These are phyloP conservation scores for Linnaemya vulpina DNA, from an alignment of 2,888 invertebrate genomes.

Conservation along the genomic window DNA sequence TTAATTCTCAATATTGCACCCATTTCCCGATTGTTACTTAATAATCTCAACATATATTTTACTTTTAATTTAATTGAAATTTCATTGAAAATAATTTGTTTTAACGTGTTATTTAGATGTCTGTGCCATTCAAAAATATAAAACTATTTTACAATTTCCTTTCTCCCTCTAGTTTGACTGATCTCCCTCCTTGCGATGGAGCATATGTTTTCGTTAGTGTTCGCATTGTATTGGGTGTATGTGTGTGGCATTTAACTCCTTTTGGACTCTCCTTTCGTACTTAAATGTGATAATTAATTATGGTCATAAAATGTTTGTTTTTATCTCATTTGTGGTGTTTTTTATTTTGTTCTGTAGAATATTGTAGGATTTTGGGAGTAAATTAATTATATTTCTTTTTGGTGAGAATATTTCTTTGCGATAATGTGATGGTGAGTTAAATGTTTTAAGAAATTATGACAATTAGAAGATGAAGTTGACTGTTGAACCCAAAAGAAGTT, in stretches of 20 bases:
- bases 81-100: too few relatives aligned
- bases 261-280: slow-evolving; percentile 39
- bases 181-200: background rate
- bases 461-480: slow-evolving; percentile 3
- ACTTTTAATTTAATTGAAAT: too few relatives aligned
- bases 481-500: background rate
- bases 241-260: slow-evolving; percentile 57
- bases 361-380: slow-evolving; percentile 39
- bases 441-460: slow-evolving; percentile 23
- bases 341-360: slow-evolving; percentile 42
- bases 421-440: background rate
- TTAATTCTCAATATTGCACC: too few relatives aligned
- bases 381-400: slow-evolving; percentile 40
- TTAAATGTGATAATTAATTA: slow-evolving; percentile 66
- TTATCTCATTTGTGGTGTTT: slow-evolving; percentile 59
- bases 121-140: background rate
- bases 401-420: slow-evolving; percentile 55
- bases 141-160: background rate
- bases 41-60: too few relatives aligned
- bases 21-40: too few relatives aligned
- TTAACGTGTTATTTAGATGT: too few relatives aligned
- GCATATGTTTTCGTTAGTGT: slow-evolving; percentile 2
- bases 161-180: background rate
- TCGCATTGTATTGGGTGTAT: background rate
- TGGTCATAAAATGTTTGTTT: slow-evolving; percentile 61